phyloP scores from a whole-genome alignment of 2,888 invertebrate genomes.

The Caenorhabditis sp. region DNA sequence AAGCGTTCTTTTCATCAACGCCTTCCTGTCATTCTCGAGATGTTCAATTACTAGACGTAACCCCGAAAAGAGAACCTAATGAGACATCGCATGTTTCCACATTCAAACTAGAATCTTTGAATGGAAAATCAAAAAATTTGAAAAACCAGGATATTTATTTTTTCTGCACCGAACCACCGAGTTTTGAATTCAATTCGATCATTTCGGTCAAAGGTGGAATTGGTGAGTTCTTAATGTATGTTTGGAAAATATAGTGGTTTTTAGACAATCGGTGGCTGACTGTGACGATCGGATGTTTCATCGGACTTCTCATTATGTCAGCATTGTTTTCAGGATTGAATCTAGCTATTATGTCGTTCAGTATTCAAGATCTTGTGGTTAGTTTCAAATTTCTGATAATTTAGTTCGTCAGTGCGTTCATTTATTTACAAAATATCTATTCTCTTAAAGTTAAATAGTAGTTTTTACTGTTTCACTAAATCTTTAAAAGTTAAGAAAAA shows the following conservation, averaged over 20 bases:
- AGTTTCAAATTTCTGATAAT: too few relatives aligned
- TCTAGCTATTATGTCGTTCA: slow-evolving; percentile 90
- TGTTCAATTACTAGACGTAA: neutral
- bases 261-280: neutral
- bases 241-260: neutral
- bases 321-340: slow-evolving; percentile 94
- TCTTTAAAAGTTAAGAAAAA: too few relatives aligned
- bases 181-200: slow-evolving; percentile 6
- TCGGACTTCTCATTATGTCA: slow-evolving; percentile 82
- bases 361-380: slow-evolving; percentile 73
- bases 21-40: neutral
- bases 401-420: too few relatives aligned
- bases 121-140: neutral
- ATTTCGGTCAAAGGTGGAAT: neutral
- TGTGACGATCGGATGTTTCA: neutral
- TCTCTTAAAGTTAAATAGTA: too few relatives aligned
- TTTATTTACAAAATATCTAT: too few relatives aligned
- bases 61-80: neutral
- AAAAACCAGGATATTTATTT: slow-evolving; percentile 3
- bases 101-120: neutral
- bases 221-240: too few relatives aligned
- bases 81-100: neutral
- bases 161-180: slow-evolving; percentile 15
- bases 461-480: too few relatives aligned
- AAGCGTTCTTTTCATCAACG: slow-evolving; percentile 4